Base-by-base conservation (phyloP, 2,797 vertebrate genomes). In the Zenarchopterus dispar region DNA sequence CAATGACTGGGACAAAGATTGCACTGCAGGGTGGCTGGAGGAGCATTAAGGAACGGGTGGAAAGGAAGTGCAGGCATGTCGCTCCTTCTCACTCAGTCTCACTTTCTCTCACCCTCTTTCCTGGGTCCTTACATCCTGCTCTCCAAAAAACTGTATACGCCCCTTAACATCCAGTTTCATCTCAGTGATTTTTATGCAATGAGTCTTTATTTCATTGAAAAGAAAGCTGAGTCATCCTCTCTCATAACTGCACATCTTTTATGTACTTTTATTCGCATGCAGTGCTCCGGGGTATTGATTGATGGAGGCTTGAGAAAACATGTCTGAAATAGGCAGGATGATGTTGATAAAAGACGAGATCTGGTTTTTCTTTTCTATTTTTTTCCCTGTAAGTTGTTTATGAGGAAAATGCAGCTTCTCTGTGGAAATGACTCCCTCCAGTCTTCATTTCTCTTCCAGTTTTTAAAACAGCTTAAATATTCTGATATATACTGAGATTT, bases 1-100 rank as follows among this genome's bases (percentile, higher is more conserved):
- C 88, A 92, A 90, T 90, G 89, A 88, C 75, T 67, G 66, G 84
- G 88, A 90, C 88, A 92, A 92, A 92, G 87, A 73, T 67, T 78
- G 78, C 84, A 84, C 87, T 67, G 70, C 75, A 9, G 70, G 89
- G 84, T 71, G 60, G 72, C 87, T 87, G 64, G 64, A 66, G 56
- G 50, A 80, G 75, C 69, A 66, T 87, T 84, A 82, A 79, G 86
- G 79, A 85, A 63, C 44, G 49, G 67, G 64, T 18, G 50, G 64
- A 81, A 65, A 82, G 79, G 81, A 91, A 89, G 81, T 84, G 72
- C 63, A 71, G 56, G 73, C 73, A 85, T 84, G 67, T 73, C 64
- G 82, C 54, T 59, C 48, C 21, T 54, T 73, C 58, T 68, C 70
- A 43, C 23, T 67, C n/a, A 21, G 53, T 59, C 64, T 60, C 26